Evolutionary conservation across 2,888 invertebrate species (phyloP), one percentile per base, ranked within the genome.

Genomic region (Dynastes hyllus): DNA sequence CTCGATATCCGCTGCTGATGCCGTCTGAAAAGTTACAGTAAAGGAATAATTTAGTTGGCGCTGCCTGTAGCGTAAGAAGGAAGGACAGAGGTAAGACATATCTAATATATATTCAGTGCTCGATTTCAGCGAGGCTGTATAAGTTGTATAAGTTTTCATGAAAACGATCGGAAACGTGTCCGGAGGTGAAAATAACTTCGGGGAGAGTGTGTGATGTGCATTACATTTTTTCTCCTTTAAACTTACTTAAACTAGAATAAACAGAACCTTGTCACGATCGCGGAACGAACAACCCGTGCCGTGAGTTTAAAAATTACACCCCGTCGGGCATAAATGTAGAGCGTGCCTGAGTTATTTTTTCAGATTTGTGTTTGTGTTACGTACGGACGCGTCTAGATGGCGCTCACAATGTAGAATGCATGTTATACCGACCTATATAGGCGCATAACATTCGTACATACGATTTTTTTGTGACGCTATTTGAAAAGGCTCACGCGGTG

Each of bases 111-210:
- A 78, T 78, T 73, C 78, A 67, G 67, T 53, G 27, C 73, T 78
- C 78, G 78, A 75, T 66, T 73, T 73, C 66, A 40, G 55, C 66
- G 45, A 55, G 53, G 71, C 76, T 65, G 79, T 71, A 50, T 79
- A 79, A 70, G 76, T 79, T 79, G 79, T 79, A 79, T 76, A 79
- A 79, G 79, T 79, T 79, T 79, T 79, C 79, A 79, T 79, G 79
- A 79, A 79, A 79, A 79, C 79, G 79, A 79, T 79, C 79, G 76
- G 76, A 58, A 71, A 79, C 79, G 79, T 79, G 79, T 79, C 71
- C 53, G 71, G 76, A 76, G 77, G 79, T 70, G 71, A 70, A 79
- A 70, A 79, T 76, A 76, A 76, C 76, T 76, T 79, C 63, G 69
- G 65, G 53, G 58, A 63, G 69, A 70, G 67, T 69, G 69, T 70